These are phyloP conservation scores for Pycnomerus fuliginosus DNA, from an alignment of 2,888 invertebrate genomes.

Conservation along the genomic window DNA sequence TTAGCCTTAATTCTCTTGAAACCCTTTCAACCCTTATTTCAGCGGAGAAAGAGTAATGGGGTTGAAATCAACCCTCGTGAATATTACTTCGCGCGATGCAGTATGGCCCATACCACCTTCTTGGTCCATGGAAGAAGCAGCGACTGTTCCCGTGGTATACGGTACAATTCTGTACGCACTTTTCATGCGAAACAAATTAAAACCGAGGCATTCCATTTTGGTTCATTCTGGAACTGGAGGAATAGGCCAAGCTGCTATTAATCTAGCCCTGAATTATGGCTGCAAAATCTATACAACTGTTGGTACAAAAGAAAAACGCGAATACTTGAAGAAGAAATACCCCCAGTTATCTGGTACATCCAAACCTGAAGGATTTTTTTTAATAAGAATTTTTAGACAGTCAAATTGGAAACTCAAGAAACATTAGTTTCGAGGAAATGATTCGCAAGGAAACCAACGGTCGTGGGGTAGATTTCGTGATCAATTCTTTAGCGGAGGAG, in stretches of 20 bases:
- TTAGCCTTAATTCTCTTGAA: too few relatives aligned
- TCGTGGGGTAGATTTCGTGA: conserved; percentile 64
- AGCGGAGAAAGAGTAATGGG: too few relatives aligned
- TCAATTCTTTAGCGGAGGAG: conserved; percentile 84
- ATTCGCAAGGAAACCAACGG: conserved; percentile 79
- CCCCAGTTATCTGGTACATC: conserved; percentile 46
- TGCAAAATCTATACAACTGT: conserved; percentile 70
- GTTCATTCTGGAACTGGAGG: conserved; percentile 66
- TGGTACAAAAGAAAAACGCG: conserved; percentile 63
- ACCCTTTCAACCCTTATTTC: too few relatives aligned
- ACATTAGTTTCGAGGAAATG: conserved; percentile 83
- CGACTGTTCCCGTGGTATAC: conserved; percentile 63
- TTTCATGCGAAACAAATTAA: too few relatives aligned
- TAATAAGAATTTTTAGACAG: too few relatives aligned
- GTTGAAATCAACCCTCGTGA: too few relatives aligned
- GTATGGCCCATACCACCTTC: too few relatives aligned
- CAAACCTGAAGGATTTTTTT: too few relatives aligned
- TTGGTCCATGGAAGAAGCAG: conserved; percentile 60
- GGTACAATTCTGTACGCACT: conserved; percentile 52
- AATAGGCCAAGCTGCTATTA: conserved; percentile 74
- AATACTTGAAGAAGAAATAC: conserved; percentile 59
- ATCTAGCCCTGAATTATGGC: conserved; percentile 63
- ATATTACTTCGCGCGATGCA: too few relatives aligned
- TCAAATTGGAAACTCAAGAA: conserved; percentile 73
- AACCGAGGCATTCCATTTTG: too few relatives aligned